These are phyloP conservation scores for Catocala nupta DNA, from an alignment of 2,888 invertebrate genomes.

Conservation along the genomic window DNA sequence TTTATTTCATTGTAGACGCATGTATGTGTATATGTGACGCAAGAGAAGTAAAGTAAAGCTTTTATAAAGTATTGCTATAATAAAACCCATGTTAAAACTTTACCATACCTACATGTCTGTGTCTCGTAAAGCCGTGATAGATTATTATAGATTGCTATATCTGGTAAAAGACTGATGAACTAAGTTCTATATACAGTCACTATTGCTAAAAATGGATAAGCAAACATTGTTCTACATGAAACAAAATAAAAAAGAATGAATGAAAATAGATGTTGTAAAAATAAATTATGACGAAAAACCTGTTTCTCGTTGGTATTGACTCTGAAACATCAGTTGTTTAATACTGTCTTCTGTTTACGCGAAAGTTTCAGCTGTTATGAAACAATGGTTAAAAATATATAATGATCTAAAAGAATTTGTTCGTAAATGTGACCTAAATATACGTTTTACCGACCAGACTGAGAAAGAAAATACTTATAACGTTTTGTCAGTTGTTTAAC, in stretches of 20 bases:
- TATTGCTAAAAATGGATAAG: too few relatives aligned
- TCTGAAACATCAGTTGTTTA: slow-evolving; percentile 21
- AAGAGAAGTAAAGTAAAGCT: too few relatives aligned
- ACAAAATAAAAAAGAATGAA: background rate
- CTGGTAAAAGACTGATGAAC: too few relatives aligned
- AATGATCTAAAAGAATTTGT: slow-evolving; percentile 27
- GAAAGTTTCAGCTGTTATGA: slow-evolving; percentile 24
- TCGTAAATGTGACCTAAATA: slow-evolving; percentile 19
- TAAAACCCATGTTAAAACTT: too few relatives aligned
- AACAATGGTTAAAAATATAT: slow-evolving; percentile 39
- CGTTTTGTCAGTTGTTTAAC: background rate
- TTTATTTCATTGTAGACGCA: too few relatives aligned
- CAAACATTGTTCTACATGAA: background rate
- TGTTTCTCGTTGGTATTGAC: slow-evolving; percentile 24
- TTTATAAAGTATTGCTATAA: too few relatives aligned
- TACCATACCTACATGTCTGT: too few relatives aligned
- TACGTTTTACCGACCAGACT: slow-evolving; percentile 5
- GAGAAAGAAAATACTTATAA: slow-evolving; percentile 1
- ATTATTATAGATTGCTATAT: too few relatives aligned
- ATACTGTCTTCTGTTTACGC: too few relatives aligned
- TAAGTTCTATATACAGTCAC: too few relatives aligned
- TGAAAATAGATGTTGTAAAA: slow-evolving; percentile 23
- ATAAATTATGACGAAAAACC: slow-evolving; percentile 18
- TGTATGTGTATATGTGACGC: too few relatives aligned
- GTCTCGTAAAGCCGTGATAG: too few relatives aligned